Percentiles rank a stretch among this genome's conserved stretches.
Evolutionary conservation across 2,888 invertebrate species (phyloP).

Genomic region (Mayetiola destructor): DNA sequence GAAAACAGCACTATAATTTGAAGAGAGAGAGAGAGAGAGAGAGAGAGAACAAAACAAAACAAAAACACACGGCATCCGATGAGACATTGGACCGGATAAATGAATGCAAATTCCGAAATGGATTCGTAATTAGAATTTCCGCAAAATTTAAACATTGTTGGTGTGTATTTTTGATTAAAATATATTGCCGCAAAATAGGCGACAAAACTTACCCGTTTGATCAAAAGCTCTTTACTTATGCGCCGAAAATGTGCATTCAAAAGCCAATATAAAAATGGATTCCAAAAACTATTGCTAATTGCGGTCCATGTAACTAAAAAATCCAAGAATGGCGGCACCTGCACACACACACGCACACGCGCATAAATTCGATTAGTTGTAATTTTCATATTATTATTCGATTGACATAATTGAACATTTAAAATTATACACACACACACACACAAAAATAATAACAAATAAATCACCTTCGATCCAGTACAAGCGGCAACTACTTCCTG

Average conservation of each 20-base stretch:
- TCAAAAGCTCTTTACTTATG: constrained; percentile 59
- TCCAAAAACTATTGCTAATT: constrained; percentile 79
- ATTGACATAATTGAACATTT: constrained; percentile 15
- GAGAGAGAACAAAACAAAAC: no score
- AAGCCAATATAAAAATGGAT: constrained; percentile 78
- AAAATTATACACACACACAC: no score
- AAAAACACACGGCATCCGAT: not conserved
- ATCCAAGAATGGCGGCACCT: constrained; percentile 67
- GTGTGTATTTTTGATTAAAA: not conserved
- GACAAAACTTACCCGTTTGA: constrained; percentile 49
- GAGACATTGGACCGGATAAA: not conserved
- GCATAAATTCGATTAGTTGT: not conserved
- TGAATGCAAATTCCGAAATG: not conserved
- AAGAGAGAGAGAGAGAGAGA: no score
- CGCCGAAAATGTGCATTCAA: constrained; percentile 73
- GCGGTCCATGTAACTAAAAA: constrained; percentile 78
- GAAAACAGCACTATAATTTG: not conserved
- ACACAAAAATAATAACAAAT: not conserved
- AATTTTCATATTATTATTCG: not conserved
- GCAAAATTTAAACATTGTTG: not conserved
- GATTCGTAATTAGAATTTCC: no score
- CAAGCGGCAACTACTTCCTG: constrained; percentile 84
- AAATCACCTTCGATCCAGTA: constrained; percentile 60
- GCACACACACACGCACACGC: constrained; percentile 20
- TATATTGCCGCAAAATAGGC: not conserved